These are phyloP conservation scores for Petrocephalus zakoni DNA, from an alignment of 2,113 vertebrate genomes.

Conservation along the genomic window DNA sequence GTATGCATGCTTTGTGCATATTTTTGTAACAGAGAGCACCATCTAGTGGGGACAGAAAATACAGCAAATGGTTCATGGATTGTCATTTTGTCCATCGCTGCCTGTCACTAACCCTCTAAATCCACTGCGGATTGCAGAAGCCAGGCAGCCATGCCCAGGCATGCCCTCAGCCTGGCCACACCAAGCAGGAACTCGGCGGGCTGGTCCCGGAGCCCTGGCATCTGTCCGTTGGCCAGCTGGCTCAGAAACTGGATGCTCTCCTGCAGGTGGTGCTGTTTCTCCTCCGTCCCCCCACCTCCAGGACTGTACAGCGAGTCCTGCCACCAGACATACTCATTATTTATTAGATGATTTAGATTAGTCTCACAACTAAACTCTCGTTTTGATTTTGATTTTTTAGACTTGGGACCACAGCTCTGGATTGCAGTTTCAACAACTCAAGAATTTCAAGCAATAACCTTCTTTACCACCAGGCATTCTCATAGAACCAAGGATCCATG, in stretches of 20 bases:
- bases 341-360: not conserved
- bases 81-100: not conserved
- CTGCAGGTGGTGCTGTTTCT: conserved; percentile 18
- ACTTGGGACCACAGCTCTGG: not conserved
- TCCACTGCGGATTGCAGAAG: conserved; percentile 32
- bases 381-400: not conserved
- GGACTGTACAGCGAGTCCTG: conserved; percentile 54
- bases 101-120: conserved; percentile 33
- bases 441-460: no score
- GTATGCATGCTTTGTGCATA: not conserved
- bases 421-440: not conserved
- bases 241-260: conserved; percentile 47
- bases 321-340: not conserved
- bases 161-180: conserved; percentile 47
- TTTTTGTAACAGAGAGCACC: not conserved
- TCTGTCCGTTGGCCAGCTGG: conserved; percentile 48
- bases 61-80: not conserved
- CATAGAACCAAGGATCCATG: not conserved
- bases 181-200: conserved; percentile 57
- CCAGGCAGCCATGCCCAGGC: conserved; percentile 45
- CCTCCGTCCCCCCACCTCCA: not conserved
- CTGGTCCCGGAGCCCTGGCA: conserved; percentile 36
- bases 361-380: not conserved
- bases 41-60: not conserved
- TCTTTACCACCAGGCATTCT: not conserved